Base-by-base conservation (phyloP, 2,888 invertebrate genomes). In the Caenorhabditis drosophilae region DNA sequence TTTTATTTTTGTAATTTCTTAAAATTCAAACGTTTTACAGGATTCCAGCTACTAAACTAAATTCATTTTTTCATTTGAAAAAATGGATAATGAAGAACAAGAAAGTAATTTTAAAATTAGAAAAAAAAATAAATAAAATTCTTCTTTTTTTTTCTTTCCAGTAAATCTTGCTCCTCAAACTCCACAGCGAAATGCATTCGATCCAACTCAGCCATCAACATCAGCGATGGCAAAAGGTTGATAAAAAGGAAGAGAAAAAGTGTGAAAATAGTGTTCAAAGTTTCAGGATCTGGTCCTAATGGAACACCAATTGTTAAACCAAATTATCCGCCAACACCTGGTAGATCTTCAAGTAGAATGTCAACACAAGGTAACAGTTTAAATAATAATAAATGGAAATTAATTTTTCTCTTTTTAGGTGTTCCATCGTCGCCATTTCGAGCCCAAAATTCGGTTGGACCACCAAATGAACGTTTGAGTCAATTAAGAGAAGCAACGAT, bases 401-500 rank as follows among this genome's bases (percentile, higher is more conserved):
- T n/a, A n/a, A n/a, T n/a, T n/a, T n/a, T n/a, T n/a, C n/a, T n/a
- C n/a, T n/a, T n/a, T n/a, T 6, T 6, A 6, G 38, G 31, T 31
- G 31, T 31, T 9, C 31, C 31, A 12, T 36, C 44, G 18, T 62
- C 56, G 1, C 63, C 57, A 26, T 57, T 53, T 22, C 57, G 49
- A 20, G 48, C 53, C 1, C 63, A 63, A 15, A 63, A 58, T 23
- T 48, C 53, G 55, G 7, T 4, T 7, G 40, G 40, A 4, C 26
- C 26, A 16, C 26, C 63, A 22, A 63, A 53, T 18, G 49, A 57
- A n/a, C 41, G 64, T 3, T 54, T 64, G 2, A 49, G 55, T 4
- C 56, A 64, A 16, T 48, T 64, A 2, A 45, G 59, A 0, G 64
- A 55, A 4, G 46, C 51, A 2, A 59, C 59, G 2, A 40, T 40